A percentile compares a stretch with the other conserved stretches of the same genome.
Conservation (phyloP, 2,113 vertebrate genomes). For the Desmodus rotundus region DNA sequence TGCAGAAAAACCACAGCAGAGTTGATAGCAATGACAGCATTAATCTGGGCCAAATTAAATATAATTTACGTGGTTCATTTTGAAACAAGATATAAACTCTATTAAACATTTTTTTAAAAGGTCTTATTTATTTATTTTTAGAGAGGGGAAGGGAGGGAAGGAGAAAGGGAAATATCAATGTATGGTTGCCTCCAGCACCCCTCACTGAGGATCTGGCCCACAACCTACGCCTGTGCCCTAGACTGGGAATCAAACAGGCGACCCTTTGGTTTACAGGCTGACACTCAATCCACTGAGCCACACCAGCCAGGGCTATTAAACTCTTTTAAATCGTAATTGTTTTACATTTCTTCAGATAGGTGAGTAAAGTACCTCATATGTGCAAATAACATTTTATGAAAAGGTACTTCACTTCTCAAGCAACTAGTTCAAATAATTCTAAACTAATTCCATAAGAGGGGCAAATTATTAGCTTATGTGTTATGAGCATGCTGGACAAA, state of each 20-base stretch:
- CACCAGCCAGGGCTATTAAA: background rate
- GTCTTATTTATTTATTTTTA: too few relatives aligned
- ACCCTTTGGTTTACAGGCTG: too few relatives aligned
- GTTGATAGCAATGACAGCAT: too few relatives aligned
- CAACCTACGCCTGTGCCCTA: too few relatives aligned
- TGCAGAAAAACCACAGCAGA: too few relatives aligned
- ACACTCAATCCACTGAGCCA: too few relatives aligned
- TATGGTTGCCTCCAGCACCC: too few relatives aligned
- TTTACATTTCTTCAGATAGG: constrained; percentile 34
- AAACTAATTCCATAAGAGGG: background rate
- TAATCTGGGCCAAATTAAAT: background rate
- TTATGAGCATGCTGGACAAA: background rate
- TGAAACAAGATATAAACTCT: background rate
- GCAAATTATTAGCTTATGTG: background rate
- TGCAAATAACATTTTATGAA: background rate
- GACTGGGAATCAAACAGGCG: too few relatives aligned
- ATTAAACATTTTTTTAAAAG: too few relatives aligned
- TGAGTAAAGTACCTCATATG: background rate
- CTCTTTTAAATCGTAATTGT: background rate
- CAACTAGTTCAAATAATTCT: constrained; percentile 29
- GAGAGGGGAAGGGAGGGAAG: too few relatives aligned
- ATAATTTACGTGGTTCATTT: background rate
- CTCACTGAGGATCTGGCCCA: too few relatives aligned
- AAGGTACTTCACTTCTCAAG: constrained; percentile 14
- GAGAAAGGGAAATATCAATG: too few relatives aligned